Conservation (phyloP, 2,113 vertebrate species). For the Melozone crissalis region DNA sequence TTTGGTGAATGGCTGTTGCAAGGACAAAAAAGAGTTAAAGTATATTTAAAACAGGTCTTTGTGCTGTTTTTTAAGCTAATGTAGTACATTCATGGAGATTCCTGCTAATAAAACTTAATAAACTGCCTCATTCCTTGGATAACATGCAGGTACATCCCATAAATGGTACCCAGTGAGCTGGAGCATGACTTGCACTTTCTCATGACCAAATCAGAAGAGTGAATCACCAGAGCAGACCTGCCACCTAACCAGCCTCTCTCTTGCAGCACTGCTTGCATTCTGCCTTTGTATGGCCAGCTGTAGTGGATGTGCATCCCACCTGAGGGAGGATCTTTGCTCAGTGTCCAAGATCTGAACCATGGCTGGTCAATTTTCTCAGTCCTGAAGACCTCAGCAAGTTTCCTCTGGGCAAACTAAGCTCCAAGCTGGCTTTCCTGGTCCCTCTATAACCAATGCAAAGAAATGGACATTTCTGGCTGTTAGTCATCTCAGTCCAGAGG, state of each 20-base stretch:
- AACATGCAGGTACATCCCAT: not conserved
- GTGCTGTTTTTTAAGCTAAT: not conserved
- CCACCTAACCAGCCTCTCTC: not conserved
- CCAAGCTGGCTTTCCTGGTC: not conserved
- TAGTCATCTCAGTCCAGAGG: not conserved
- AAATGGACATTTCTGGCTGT: not conserved
- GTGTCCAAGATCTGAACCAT: accelerated
- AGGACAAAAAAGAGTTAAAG: not conserved
- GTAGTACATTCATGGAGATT: not conserved
- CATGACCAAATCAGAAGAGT: not conserved
- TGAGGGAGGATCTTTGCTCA: not conserved
- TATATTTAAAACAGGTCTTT: not conserved
- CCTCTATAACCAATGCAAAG: not conserved
- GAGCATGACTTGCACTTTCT: not conserved
- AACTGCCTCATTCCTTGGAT: not conserved
- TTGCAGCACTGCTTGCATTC: not conserved
- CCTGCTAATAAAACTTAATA: not conserved
- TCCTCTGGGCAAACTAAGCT: not conserved
- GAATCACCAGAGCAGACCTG: not conserved
- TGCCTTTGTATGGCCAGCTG: not conserved
- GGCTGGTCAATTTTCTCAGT: not conserved
- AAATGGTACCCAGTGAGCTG: not conserved
- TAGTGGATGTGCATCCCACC: not conserved
- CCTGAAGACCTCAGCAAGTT: not conserved
- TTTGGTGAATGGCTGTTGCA: not conserved